Percentiles rank a stretch among this genome's conserved stretches.
phyloP scores from a whole-genome alignment of 1,140 invertebrate species.

The Metaphire vulgaris region DNA sequence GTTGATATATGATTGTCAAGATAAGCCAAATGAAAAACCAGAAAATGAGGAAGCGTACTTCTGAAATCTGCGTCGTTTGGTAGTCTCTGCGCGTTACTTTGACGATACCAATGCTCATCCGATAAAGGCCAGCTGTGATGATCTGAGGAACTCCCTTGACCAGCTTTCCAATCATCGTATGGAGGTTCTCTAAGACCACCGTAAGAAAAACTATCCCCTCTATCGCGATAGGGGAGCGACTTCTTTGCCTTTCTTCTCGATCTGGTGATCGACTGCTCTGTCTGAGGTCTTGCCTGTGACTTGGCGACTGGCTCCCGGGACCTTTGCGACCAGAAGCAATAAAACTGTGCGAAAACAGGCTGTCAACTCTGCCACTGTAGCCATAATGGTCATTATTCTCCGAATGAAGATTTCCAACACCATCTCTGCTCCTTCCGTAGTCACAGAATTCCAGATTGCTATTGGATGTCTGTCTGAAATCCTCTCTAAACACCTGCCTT shows the following conservation, averaged over 20 bases:
- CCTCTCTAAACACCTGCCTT: background rate
- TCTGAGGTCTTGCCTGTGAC: background rate
- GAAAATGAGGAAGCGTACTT: too few species aligned
- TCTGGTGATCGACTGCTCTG: background rate
- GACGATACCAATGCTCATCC: background rate
- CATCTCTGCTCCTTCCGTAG: background rate
- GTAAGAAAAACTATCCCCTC: too few species aligned
- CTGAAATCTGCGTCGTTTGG: background rate
- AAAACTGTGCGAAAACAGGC: too few species aligned
- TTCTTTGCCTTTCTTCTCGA: background rate
- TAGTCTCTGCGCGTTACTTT: background rate
- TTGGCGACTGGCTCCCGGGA: background rate
- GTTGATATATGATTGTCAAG: too few species aligned
- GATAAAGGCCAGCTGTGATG: background rate
- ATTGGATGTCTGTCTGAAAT: background rate
- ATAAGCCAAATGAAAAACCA: too few species aligned
- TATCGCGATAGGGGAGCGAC: too few species aligned
- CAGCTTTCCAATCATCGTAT: background rate
- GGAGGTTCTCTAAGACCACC: too few species aligned
- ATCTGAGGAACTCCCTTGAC: background rate
- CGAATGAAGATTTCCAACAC: background rate
- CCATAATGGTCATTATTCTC: background rate
- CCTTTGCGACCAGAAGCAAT: too few species aligned
- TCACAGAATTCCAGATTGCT: background rate
- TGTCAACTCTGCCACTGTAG: too few species aligned